Evolutionary conservation across 37 sponge, comb jelly and placozoan species (phyloP).

Genomic region (Aphrocallistes beatrix): DNA sequence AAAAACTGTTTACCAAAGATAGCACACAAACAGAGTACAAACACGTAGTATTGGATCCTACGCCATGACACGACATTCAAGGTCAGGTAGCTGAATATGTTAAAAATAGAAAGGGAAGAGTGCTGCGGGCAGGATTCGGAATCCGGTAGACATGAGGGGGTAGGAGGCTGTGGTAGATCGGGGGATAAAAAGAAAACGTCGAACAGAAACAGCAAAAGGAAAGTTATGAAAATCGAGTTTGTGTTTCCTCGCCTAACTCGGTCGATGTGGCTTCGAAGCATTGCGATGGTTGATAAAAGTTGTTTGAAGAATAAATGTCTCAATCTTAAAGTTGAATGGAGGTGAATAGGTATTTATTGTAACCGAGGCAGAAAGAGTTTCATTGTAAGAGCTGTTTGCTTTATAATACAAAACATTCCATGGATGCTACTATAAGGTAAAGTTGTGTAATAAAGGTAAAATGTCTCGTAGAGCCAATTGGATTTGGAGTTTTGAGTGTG

Average conservation of each 20-base stretch:
- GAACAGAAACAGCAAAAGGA: background rate
- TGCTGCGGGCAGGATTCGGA: background rate
- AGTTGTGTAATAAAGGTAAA: too few species aligned
- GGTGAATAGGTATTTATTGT: too few species aligned
- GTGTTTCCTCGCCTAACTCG: background rate
- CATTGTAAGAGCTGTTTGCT: too few species aligned
- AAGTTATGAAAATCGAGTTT: background rate
- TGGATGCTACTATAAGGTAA: too few species aligned
- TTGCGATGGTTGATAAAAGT: background rate
- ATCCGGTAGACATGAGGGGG: background rate
- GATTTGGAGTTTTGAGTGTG: too few species aligned
- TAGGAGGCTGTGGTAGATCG: background rate
- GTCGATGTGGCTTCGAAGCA: background rate
- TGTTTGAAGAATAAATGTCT: too few species aligned
- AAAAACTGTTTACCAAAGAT: background rate
- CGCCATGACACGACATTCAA: background rate
- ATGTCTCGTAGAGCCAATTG: too few species aligned
- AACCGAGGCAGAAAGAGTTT: too few species aligned
- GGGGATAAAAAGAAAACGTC: background rate
- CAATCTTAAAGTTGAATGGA: too few species aligned
- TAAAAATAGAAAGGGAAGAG: background rate
- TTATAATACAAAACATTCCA: too few species aligned
- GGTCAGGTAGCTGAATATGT: background rate
- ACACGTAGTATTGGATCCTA: background rate
- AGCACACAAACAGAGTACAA: background rate